These are phyloP conservation scores for Dugesia japonica DNA, from an alignment of 2,888 invertebrate species.

Conservation along the genomic window DNA sequence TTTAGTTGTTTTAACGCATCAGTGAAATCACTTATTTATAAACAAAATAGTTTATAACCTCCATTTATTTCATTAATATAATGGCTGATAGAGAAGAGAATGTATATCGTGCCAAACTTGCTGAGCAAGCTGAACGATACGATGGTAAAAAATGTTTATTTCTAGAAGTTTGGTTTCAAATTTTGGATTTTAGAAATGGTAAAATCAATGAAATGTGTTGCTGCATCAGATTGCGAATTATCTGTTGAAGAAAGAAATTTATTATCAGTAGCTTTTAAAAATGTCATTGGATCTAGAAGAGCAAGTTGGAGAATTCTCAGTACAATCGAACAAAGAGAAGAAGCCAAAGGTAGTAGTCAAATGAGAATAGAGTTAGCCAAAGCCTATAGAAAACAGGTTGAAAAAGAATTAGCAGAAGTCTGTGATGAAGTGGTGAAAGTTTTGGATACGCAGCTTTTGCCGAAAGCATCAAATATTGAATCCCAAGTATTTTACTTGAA, in stretches of 20 bases:
- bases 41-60: slow-evolving; percentile 9
- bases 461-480: slow-evolving; percentile 77
- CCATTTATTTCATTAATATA: neutral
- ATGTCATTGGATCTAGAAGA: slow-evolving; percentile 88
- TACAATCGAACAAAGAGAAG: slow-evolving; percentile 87
- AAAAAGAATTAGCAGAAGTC: slow-evolving; percentile 84
- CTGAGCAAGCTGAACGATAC: slow-evolving; percentile 33
- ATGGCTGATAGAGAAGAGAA: slow-evolving; percentile 30
- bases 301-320: slow-evolving; percentile 95
- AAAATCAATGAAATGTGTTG: slow-evolving; percentile 72
- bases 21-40: neutral
- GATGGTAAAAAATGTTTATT: slow-evolving; percentile 32
- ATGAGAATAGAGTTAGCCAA: slow-evolving; percentile 75
- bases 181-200: slow-evolving; percentile 68
- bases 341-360: slow-evolving; percentile 67
- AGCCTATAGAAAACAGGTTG: slow-evolving; percentile 80
- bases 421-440: slow-evolving; percentile 84
- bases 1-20: neutral
- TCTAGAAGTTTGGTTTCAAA: no score
- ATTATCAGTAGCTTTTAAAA: slow-evolving; percentile 92
- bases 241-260: slow-evolving; percentile 92
- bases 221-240: slow-evolving; percentile 76
- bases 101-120: slow-evolving; percentile 31
- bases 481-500: slow-evolving; percentile 87
- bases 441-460: slow-evolving; percentile 82